These are phyloP conservation scores for Cantharis rustica DNA, from an alignment of 2,888 invertebrate species.

Conservation along the genomic window DNA sequence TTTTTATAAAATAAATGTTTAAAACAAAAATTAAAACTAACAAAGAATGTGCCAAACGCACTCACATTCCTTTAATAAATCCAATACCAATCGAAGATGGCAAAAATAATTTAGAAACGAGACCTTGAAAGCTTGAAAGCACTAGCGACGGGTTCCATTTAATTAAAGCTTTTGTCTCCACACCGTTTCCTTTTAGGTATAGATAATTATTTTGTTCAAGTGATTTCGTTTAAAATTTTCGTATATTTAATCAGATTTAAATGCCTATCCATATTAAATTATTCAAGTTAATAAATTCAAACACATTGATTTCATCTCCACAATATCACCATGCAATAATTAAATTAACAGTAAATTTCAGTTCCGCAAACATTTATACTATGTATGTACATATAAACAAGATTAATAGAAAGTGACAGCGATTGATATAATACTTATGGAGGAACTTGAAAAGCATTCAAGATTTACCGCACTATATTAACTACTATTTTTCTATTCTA, in stretches of 20 bases:
- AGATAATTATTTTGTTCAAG: conserved; percentile 20
- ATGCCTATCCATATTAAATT: neutral
- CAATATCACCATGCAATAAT: neutral
- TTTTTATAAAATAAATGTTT: conserved; percentile 5
- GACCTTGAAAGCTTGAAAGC: conserved; percentile 22
- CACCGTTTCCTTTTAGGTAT: conserved; percentile 12
- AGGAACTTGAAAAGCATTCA: neutral
- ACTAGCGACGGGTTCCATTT: conserved; percentile 25
- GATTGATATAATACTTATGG: neutral
- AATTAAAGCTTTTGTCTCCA: conserved; percentile 28
- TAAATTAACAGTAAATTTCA: neutral
- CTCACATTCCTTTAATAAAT: conserved; percentile 21
- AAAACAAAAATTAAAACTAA: conserved; percentile 23
- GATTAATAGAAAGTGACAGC: neutral
- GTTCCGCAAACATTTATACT: neutral
- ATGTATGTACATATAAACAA: neutral
- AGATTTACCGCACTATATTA: neutral
- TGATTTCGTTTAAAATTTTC: conserved; percentile 16
- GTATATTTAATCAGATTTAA: neutral
- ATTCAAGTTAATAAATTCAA: neutral
- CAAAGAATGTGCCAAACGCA: conserved; percentile 23
- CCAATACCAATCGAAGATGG: conserved; percentile 21
- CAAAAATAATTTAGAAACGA: conserved; percentile 19
- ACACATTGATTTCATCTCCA: neutral
- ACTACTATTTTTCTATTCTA: neutral